Base-by-base conservation (phyloP, 2,113 vertebrate genomes). In the Tichodroma muraria region DNA sequence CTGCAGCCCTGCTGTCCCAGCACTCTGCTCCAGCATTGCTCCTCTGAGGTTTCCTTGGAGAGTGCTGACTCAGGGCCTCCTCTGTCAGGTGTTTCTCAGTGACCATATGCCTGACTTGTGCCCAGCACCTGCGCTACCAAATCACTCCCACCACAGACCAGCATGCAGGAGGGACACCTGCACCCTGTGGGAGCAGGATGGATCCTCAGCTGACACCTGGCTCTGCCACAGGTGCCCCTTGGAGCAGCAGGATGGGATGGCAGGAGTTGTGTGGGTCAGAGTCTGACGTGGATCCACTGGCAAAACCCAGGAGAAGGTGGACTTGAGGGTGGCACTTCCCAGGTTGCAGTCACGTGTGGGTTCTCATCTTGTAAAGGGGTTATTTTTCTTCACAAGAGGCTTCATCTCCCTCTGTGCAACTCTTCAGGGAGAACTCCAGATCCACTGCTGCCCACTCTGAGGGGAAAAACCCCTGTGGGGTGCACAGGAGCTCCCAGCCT, bases 141-240 rank as follows among this genome's bases (percentile, higher is more conserved):
- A 68, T 21, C 2, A 1, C 52, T 68, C 56, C 66, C 57, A 33
- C 4, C 0, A 3, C 3, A 9, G 35, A 21, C 40, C 69, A 47
- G 81, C 37, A 3, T 3, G 5, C 63, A 60, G 37, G 63, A 79
- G 37, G 79, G 61, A 65, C 25, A 16, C 11, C n/a, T 57, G 4
- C 8, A 6, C 28, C 23, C 31, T 5, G 4, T 31, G 21, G 60
- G n/a, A 73, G 6, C 0, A 0, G 52, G 10, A 15, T 1, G 1
- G 38, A 35, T 30, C 18, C 49, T 85, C 44, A 35, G 63, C 49
- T 68, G 68, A 27, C 40, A 38, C 30, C 37, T 25, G 30, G 10
- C 49, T 40, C 28, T 66, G 65, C 52, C 65, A 27, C 3, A 35
- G 10, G 19, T 24, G 19, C 18, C 38, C 30, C 49, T 45, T n/a